Base-by-base conservation (phyloP, 2,113 vertebrate species). In the Bostrychus sinensis region DNA sequence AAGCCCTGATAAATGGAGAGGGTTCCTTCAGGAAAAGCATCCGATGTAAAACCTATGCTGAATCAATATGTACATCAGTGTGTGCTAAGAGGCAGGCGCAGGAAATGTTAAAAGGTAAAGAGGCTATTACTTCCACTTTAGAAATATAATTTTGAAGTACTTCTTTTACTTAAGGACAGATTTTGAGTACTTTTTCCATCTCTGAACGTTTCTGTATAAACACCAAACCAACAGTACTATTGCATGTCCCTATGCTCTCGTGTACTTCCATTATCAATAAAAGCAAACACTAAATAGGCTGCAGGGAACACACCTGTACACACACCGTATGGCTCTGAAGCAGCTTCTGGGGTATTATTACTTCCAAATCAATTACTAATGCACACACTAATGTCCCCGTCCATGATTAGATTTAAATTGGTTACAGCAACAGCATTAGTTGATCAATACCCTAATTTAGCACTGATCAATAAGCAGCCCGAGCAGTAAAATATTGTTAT, bases 381-480 rank as follows among this genome's bases (percentile, higher is more conserved):
- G 17, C 73, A 66, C 65, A 72, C 39, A 38, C 73, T 70, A 68
- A 83, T 78, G 77, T 77, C 73, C 66, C 16, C 66, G 55, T 62
- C 74, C 72, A 76, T 84, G 79, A 80, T 86, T 74, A 80, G 72
- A 80, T 78, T 79, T 76, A 86, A 78, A 88, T 78, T 81, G 82
- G 86, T 75, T 80, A 89, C 80, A 71, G 58, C 82, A 80, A 66
- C 66, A 46, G 68, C 51, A 75, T 71, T 74, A 74, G 22, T 17
- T 80, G 64, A 86, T 90, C 90, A 71, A 91, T 91, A 88, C 62
- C 72, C 84, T 83, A 80, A 91, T 90, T 89, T 88, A 72, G 68
- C 61, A 50, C 46, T 66, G 68, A 77, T 90, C 86, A 43, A 89
- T 91, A 75, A 56, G 54, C 17, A 75, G 42, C 70, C 56, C 46